phyloP scores from a whole-genome alignment of 1,140 invertebrate species.

The Coboldia fuscipes region DNA sequence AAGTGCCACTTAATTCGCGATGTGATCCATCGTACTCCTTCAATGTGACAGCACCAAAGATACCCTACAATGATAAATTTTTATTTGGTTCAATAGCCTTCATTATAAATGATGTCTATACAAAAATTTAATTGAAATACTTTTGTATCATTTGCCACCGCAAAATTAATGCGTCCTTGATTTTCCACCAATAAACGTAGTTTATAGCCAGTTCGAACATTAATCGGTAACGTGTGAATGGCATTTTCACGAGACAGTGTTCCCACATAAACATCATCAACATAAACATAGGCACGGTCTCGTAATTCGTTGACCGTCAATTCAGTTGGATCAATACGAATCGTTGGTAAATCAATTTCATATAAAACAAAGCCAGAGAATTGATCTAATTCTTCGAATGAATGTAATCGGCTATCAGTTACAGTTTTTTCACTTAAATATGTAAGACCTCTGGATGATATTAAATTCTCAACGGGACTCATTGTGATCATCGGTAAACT shows the following conservation, averaged over 20 bases:
- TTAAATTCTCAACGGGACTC: not conserved
- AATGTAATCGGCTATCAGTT: slow-evolving; percentile 7
- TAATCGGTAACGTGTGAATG: slow-evolving; percentile 24
- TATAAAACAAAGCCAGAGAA: slow-evolving; percentile 46
- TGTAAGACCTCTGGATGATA: too few relatives aligned
- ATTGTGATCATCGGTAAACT: slow-evolving; percentile 1
- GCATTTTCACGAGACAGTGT: slow-evolving; percentile 29
- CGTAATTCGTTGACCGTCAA: slow-evolving; percentile 30
- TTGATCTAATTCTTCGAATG: slow-evolving; percentile 22
- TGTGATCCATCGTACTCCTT: not conserved
- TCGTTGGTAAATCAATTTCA: slow-evolving; percentile 27
- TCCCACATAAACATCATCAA: slow-evolving; percentile 34
- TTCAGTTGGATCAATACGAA: slow-evolving; percentile 23
- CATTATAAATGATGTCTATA: not conserved
- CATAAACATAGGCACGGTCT: slow-evolving; percentile 47
- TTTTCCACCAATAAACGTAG: slow-evolving; percentile 54
- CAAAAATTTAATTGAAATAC: slow-evolving; percentile 1
- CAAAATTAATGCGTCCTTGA: slow-evolving; percentile 51
- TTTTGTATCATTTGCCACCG: slow-evolving; percentile 39
- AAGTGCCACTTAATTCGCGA: not conserved
- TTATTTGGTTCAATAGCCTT: not conserved
- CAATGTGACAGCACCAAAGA: not conserved
- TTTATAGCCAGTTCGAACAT: slow-evolving; percentile 21
- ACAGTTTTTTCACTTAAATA: too few relatives aligned
- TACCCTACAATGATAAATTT: not conserved